Base-by-base conservation (phyloP, 1,140 invertebrate genomes). In the Danaus plexippus region DNA sequence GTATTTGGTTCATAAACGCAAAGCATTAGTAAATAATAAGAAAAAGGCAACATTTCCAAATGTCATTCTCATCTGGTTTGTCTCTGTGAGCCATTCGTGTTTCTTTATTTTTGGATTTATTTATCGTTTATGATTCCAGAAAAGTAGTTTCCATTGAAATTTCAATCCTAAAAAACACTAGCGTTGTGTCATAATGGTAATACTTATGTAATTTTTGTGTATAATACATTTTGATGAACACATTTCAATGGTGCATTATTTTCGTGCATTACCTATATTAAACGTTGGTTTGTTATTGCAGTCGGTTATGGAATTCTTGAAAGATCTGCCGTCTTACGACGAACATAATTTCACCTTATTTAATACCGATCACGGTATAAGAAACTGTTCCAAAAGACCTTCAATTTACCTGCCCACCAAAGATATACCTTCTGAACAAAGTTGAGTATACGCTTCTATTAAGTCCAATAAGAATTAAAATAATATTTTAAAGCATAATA, bases 281-380 rank as follows among this genome's bases (percentile, higher is more conserved):
- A 32, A 32, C 22, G 22, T 32, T 55, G 43, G 32, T 1, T 55
- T 63, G 65, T 70, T 63, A 68, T 73, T 89, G 45, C 82, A 93
- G 92, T 93, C 92, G 63, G 92, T 94, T 60, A 92, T 92, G 56
- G 95, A 97, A 75, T 98, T 98, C 85, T 86, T 98, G 46, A 96
- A 96, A 84, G 96, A 94, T 59, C 88, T 98, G 50, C 96, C 96
- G 43, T 96, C 94, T 1, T 95, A 95, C 71, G 92, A 97, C 88
- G 94, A 96, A 77, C 93, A 92, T 63, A 98, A 98, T 77, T 98
- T 98, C 80, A 92, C 95, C 12, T 91, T 94, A 76, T 96, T 95
- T 78, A 95, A 96, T 82, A 93, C 92, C 41, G 95, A 97, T 74
- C 92, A 92, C 67, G 94, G 92, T 43, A 95, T 93, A 67, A 91